Percentiles rank a stretch among this genome's conserved stretches.
Conservation (phyloP, 2,113 vertebrate species). For the Leptobrachium leishanense region DNA sequence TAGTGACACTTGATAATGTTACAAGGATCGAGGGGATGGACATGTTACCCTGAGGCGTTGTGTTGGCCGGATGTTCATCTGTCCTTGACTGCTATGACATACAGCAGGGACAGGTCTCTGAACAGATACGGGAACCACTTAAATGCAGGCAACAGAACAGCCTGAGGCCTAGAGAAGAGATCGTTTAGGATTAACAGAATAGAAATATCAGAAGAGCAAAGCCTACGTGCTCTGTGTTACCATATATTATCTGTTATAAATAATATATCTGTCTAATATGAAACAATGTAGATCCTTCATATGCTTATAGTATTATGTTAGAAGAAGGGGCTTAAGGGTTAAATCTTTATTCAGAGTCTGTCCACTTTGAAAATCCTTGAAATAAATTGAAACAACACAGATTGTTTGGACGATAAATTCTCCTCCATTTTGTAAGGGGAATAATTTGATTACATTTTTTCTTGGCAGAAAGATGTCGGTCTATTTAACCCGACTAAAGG, state of each 20-base stretch:
- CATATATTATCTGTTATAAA: neutral
- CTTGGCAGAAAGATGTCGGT: too few species aligned
- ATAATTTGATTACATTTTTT: too few species aligned
- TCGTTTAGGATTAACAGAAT: conserved; percentile 31
- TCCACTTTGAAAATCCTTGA: too few species aligned
- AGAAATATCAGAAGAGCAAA: neutral
- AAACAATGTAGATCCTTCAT: too few species aligned
- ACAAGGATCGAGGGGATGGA: conserved; percentile 1
- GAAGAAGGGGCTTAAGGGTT: too few species aligned
- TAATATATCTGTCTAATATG: too few species aligned
- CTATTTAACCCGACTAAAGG: too few species aligned
- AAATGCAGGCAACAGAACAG: conserved; percentile 33
- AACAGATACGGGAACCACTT: conserved; percentile 40
- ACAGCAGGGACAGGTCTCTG: conserved; percentile 40
- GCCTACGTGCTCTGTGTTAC: neutral
- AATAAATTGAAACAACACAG: too few species aligned
- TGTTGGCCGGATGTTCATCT: conserved; percentile 24
- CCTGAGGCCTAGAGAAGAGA: conserved; percentile 24
- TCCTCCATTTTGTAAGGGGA: too few species aligned
- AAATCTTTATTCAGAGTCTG: too few species aligned
- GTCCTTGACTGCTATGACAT: conserved; percentile 38
- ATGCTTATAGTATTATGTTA: too few species aligned
- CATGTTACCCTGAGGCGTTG: conserved; percentile 15
- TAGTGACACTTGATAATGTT: conserved; percentile 30
- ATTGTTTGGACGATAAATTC: too few species aligned